phyloP scores from a whole-genome alignment of 2,797 vertebrate species.

The Gymnocypris eckloni region DNA sequence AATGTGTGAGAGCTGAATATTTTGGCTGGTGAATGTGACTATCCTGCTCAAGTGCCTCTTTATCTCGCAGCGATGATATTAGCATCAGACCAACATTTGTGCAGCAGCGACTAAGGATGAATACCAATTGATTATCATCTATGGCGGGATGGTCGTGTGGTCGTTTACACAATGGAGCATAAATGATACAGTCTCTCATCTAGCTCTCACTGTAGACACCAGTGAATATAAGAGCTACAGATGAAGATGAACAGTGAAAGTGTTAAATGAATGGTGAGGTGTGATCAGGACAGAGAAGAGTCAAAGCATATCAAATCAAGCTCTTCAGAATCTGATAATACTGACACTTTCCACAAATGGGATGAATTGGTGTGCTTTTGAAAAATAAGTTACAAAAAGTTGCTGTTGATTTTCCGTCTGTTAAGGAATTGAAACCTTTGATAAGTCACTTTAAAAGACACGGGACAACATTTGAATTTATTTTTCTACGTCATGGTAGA shows the following conservation, averaged over 20 bases:
- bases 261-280: conserved; percentile 3
- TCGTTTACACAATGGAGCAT: conserved; percentile 4
- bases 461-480: no score
- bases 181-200: background rate
- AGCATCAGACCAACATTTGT: conserved; percentile 26
- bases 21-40: conserved; percentile 5
- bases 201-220: background rate
- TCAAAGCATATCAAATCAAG: background rate
- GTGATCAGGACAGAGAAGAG: background rate
- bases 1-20: conserved; percentile 23
- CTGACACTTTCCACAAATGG: background rate
- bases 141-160: background rate
- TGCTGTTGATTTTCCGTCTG: background rate
- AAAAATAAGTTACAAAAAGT: background rate
- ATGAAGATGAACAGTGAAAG: background rate
- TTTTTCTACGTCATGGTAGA: no score
- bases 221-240: background rate
- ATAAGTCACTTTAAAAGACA: background rate
- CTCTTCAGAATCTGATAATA: background rate
- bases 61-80: conserved; percentile 29
- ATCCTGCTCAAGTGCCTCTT: conserved; percentile 13
- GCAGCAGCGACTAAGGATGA: conserved; percentile 13
- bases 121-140: conserved; percentile 27
- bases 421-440: background rate
- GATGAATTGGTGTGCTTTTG: background rate